Conservation (phyloP, 2,797 vertebrate species). For the Acanthopagrus latus region DNA sequence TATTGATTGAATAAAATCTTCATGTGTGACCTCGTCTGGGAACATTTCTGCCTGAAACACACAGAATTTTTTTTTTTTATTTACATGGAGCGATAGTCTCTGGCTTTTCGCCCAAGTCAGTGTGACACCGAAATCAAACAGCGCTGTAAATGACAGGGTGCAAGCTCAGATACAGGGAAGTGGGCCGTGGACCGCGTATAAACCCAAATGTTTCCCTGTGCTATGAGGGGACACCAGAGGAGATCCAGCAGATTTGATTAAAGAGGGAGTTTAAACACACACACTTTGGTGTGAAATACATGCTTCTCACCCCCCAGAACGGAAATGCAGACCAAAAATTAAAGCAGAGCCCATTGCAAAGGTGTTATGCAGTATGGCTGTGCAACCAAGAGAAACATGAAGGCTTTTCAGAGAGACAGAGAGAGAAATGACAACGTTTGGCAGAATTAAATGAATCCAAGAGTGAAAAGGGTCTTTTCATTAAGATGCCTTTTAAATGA, state of each 20-base stretch:
- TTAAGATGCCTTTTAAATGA: constrained; percentile 6
- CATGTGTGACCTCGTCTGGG: too few species aligned
- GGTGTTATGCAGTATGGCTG: constrained; percentile 14
- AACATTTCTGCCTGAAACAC: not conserved
- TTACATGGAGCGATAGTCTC: not conserved
- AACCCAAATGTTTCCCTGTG: constrained; percentile 53
- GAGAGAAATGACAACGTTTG: constrained; percentile 12
- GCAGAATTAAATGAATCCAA: constrained; percentile 24
- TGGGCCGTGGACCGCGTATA: constrained; percentile 43
- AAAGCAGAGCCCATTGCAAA: constrained; percentile 31
- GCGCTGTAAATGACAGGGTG: not conserved
- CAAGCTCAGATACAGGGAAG: constrained; percentile 26
- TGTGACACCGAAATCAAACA: constrained; percentile 45
- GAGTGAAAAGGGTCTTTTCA: not conserved
- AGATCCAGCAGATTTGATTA: constrained; percentile 51
- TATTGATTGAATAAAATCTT: too few species aligned
- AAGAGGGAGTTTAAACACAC: constrained; percentile 33
- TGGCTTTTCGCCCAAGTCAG: constrained; percentile 28
- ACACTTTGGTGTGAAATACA: constrained; percentile 41
- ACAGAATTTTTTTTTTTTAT: too few species aligned
- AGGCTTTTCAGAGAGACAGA: not conserved
- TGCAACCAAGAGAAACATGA: constrained; percentile 7
- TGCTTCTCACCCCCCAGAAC: constrained; percentile 7
- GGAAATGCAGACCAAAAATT: constrained; percentile 36
- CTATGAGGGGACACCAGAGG: constrained; percentile 37